Base-by-base conservation (phyloP, 2,797 vertebrate genomes). In the Acanthis flammea region DNA sequence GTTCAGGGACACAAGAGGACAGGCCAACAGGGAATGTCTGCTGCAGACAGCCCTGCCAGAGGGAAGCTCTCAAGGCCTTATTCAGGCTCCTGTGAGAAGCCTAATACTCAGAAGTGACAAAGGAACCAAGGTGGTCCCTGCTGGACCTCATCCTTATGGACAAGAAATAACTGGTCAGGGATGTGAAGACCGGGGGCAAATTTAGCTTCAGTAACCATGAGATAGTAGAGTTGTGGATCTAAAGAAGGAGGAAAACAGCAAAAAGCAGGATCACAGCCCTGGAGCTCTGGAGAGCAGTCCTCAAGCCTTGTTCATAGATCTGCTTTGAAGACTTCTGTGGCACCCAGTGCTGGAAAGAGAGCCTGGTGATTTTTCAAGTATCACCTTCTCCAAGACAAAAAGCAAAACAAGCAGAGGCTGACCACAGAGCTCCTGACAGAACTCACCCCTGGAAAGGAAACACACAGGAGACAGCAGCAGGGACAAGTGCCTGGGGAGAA, bases 11-110 rank as follows among this genome's bases (percentile, higher is more conserved):
- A 48, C 4, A 30, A 30, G 28, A 44, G 28, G 37, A 16, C 33
- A 55, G 53, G 21, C 19, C 24, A 70, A 15, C 8, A 16, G 0
- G 1, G 33, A 16, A 3, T 22, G 47, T 2, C 62, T 78, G n/a
- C 57, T 54, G n/a, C 30, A 78, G 25, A 14, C 7, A 48, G 47
- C 53, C 19, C 51, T 30, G 27, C 5, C 39, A 50, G 9, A 16
- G 58, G 9, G 47, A 41, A 63, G 16, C 13, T 68, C 50, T 42
- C 18, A 10, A 39, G 19, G 27, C 42, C 11, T 35, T 24, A 44
- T 33, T 68, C 74, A 60, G 24, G n/a, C 42, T 70, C 10, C 21
- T 53, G 24, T 7, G 19, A 37, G n/a, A 9, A 33, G 35, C 27
- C 50, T 14, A 39, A 61, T 13, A 14, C 15, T 60, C 18, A 31